phyloP scores from a whole-genome alignment of 1,140 invertebrate genomes.

The Akabosia matsudoensis region DNA sequence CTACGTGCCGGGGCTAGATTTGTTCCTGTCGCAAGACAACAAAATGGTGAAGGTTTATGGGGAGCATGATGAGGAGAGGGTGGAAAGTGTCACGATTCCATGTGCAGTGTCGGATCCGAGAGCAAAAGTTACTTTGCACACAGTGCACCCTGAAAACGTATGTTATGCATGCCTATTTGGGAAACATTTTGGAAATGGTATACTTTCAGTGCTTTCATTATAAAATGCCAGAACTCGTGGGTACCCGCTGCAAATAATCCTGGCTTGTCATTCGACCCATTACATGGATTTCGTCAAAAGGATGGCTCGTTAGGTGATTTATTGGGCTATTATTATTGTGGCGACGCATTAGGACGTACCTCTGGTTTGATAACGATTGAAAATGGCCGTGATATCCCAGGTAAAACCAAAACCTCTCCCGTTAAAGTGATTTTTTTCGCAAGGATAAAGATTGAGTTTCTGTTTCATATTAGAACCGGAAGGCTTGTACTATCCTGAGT shows the following conservation, averaged over 20 bases:
- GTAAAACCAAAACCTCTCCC: too few species aligned
- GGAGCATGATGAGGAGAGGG: slow-evolving; percentile 20
- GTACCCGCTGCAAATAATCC: background rate
- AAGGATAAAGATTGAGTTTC: background rate
- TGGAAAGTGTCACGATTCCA: slow-evolving; percentile 18
- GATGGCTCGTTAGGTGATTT: slow-evolving; percentile 21
- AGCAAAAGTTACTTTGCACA: slow-evolving; percentile 4
- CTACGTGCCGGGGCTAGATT: slow-evolving; percentile 27
- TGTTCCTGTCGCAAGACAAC: slow-evolving; percentile 23
- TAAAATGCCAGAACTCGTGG: slow-evolving; percentile 26
- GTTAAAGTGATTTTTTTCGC: too few species aligned
- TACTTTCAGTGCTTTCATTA: background rate
- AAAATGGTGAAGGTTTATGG: slow-evolving; percentile 29
- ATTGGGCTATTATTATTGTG: slow-evolving; percentile 31
- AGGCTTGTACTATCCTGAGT: slow-evolving; percentile 26
- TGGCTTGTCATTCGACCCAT: slow-evolving; percentile 26
- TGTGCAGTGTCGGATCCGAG: slow-evolving; percentile 31
- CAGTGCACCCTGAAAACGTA: slow-evolving; percentile 9
- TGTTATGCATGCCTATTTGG: background rate
- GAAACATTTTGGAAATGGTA: background rate
- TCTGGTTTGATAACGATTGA: slow-evolving; percentile 25
- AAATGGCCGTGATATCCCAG: slow-evolving; percentile 29
- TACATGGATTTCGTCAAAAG: slow-evolving; percentile 26
- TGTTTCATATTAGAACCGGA: slow-evolving; percentile 5
- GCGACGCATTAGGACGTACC: background rate